Base-by-base conservation (phyloP, 2,113 vertebrate species). In the Cyphotilapia sp. region DNA sequence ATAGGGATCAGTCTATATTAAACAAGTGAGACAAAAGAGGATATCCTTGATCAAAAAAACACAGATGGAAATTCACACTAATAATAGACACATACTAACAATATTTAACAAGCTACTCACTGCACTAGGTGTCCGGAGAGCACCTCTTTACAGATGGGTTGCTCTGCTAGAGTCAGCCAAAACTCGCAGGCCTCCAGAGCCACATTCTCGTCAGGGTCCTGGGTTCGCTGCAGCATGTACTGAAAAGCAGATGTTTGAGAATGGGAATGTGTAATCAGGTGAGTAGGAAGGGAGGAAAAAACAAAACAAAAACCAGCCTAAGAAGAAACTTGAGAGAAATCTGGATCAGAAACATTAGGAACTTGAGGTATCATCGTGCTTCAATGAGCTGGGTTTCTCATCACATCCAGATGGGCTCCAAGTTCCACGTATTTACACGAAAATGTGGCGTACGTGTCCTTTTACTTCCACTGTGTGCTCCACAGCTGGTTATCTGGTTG, bases 211-310 rank as follows among this genome's bases (percentile, higher is more conserved):
- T 99, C 98, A 0, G 97, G 97, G 93, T 99, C 98, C 95, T 98
- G 98, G 2, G 98, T 99, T 85, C 98, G 96, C 95, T 99, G 98
- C 84, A 99, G 95, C 98, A 99, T 99, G 93, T 99, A 99, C 98
- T 99, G 85, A 10, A 40, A 11, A 13, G 33, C 5, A 33, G 81
- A 4, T 4, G 9, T 38, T n/a, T 24, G n/a, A 87, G 7, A 69
- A 22, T 8, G 16, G 2, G 13, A 71, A 4, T 12, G 5, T 51
- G 49, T 69, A 3, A 84, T 2, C 47, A 47, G 69, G 24, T 29
- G 16, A 19, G 74, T 3, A 9, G 22, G 69, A 49, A 81, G 7
- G 33, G 19, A 22, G 61, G 4, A 4, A 66, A 66, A 13, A 35
- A 7, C 3, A 35, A 56, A 17, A 83, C 2, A 38, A 1, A 4